A percentile compares a stretch with the other conserved stretches of the same genome.
These are phyloP conservation scores for Rousettus madagascariensis DNA, from an alignment of 2,797 vertebrate genomes.

Conservation along the genomic window DNA sequence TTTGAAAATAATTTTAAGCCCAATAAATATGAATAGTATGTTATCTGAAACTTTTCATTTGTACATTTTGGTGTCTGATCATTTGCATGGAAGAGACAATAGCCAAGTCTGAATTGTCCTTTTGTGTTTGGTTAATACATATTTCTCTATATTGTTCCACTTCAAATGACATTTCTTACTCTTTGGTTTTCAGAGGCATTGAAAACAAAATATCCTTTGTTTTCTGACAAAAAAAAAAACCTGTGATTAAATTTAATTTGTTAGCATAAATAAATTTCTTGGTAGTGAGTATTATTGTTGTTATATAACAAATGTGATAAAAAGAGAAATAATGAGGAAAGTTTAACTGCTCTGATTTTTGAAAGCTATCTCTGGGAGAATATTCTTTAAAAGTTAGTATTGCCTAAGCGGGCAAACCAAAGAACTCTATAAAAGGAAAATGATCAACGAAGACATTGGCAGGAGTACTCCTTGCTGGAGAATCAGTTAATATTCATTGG, in stretches of 20 bases:
- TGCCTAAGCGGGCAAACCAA: background rate
- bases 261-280: constrained; percentile 90
- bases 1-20: constrained; percentile 76
- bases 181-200: constrained; percentile 78
- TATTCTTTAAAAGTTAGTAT: background rate
- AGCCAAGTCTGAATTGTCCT: constrained; percentile 81
- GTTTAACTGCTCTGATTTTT: background rate
- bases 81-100: constrained; percentile 88
- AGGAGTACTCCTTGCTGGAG: background rate
- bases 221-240: constrained; percentile 81
- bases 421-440: background rate
- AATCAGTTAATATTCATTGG: background rate
- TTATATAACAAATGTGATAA: constrained; percentile 90
- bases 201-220: constrained; percentile 81
- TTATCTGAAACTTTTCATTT: constrained; percentile 82
- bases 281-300: constrained; percentile 89
- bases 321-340: constrained; percentile 79
- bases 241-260: constrained; percentile 85
- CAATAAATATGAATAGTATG: constrained; percentile 80
- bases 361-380: background rate
- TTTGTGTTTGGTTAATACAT: constrained; percentile 84
- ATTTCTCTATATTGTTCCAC: constrained; percentile 80
- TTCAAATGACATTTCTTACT: constrained; percentile 78
- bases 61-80: constrained; percentile 83
- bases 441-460: background rate